Evolutionary conservation across 2,113 vertebrate species (phyloP), one percentile per base, ranked within the genome.

Genomic region (Percopsis transmontana): DNA sequence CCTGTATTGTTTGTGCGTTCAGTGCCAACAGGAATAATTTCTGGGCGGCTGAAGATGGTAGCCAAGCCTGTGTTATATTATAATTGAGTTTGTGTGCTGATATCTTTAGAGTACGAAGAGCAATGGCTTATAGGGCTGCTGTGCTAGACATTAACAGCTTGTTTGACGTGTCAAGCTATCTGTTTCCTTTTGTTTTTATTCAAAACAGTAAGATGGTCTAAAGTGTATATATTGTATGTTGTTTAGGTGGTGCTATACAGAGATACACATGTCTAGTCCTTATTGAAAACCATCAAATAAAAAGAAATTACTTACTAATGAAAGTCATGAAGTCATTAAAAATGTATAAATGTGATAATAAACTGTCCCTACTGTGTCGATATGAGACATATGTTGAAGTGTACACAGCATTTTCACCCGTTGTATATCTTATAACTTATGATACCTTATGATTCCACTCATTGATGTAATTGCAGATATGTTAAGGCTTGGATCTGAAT

Each of bases 11-110:
- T 77, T 81, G 54, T 65, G 58, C 55, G 33, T 51, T 72, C 61
- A 52, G 75, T 80, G 85, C 80, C 86, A 82, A 76, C 73, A 68
- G 62, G 77, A 81, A 79, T 85, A 70, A 85, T 88, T 84, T 84
- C 85, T 83, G 76, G 70, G 45, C 72, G 59, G 48, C 64, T 87
- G 82, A 73, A 82, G 55, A 82, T 69, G 51, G 59, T 56, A 48
- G 73, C 68, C 39, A 3, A 74, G 72, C 74, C 77, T 88, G 74
- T 62, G 60, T 74, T 83, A 62, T 80, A 71, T 83, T 86, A 83
- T 82, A 78, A 85, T 86, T 79, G 79, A 66, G 74, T 81, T 73
- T 84, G 24, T 70, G 58, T 58, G 77, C 42, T 64, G 76, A 66
- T 74, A 68, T 55, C 76, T 77, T 61, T 47, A 68, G 48, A 71